These are phyloP conservation scores for Cryptocephalus moraei DNA, from an alignment of 2,888 invertebrate species.

Conservation along the genomic window DNA sequence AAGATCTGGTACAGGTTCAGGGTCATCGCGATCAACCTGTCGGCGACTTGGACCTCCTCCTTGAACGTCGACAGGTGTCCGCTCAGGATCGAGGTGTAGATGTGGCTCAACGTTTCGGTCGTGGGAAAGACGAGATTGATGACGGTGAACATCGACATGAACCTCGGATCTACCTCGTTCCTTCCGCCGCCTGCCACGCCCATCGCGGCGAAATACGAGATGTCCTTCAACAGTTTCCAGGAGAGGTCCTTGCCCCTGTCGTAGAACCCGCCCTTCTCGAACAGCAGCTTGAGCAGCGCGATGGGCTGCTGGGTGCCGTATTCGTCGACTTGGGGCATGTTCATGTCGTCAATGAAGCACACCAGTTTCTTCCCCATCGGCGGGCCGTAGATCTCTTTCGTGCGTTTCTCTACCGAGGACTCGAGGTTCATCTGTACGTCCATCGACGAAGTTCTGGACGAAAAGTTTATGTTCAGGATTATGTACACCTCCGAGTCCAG, in stretches of 20 bases:
- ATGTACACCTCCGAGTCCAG: conserved; percentile 62
- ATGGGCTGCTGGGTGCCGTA: conserved; percentile 94
- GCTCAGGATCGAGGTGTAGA: conserved; percentile 70
- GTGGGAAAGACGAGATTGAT: conserved; percentile 81
- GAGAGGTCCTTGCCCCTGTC: conserved; percentile 80
- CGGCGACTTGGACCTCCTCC: conserved; percentile 54
- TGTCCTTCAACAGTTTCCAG: conserved; percentile 81
- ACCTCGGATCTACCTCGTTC: conserved; percentile 83
- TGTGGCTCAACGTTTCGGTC: conserved; percentile 64
- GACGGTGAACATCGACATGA: conserved; percentile 81
- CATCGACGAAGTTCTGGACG: conserved; percentile 81
- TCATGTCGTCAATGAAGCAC: conserved; percentile 89
- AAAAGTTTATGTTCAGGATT: conserved; percentile 79
- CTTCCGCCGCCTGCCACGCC: conserved; percentile 82
- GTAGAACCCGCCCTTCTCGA: conserved; percentile 82
- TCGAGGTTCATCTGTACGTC: conserved; percentile 84
- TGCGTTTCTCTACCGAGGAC: conserved; percentile 79
- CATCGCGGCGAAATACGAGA: conserved; percentile 75
- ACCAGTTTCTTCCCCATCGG: conserved; percentile 82
- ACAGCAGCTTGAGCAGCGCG: conserved; percentile 79
- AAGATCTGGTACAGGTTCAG: conserved; percentile 73
- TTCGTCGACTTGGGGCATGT: conserved; percentile 81
- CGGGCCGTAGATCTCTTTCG: conserved; percentile 84
- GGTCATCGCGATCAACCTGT: conserved; percentile 65
- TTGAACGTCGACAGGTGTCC: conserved; percentile 69